phyloP scores from a whole-genome alignment of 1,140 invertebrate genomes.

The Hypothenemus hampei region DNA sequence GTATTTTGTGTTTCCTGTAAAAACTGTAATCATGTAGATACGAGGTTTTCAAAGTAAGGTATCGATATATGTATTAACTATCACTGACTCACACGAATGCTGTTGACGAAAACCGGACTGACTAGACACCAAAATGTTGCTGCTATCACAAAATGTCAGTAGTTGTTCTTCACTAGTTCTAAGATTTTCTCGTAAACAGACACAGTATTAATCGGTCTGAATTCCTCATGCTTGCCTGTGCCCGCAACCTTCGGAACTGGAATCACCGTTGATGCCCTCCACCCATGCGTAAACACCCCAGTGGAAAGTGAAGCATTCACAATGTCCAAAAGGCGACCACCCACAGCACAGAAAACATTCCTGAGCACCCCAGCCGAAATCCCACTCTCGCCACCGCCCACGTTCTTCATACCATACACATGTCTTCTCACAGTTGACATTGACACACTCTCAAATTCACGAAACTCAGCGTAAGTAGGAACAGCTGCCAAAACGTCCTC shows the following conservation, averaged over 20 bases:
- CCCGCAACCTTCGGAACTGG: neutral
- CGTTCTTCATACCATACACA: neutral
- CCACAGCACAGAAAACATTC: neutral
- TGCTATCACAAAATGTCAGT: neutral
- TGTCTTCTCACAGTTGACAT: neutral
- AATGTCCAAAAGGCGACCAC: neutral
- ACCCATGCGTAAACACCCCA: neutral
- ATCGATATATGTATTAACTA: too few relatives aligned
- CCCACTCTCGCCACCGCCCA: conserved; percentile 6
- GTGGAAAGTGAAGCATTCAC: conserved; percentile 1
- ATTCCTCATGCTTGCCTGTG: neutral
- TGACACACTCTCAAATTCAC: neutral
- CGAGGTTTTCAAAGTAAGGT: too few relatives aligned
- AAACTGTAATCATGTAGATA: too few relatives aligned
- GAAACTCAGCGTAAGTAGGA: neutral
- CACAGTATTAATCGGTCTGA: conserved; percentile 5
- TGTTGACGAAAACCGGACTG: neutral
- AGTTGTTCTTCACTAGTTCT: conserved; percentile 1
- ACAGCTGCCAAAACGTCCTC: neutral
- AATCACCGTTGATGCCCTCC: conserved; percentile 4
- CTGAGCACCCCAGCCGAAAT: neutral
- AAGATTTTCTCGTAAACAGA: conserved; percentile 4
- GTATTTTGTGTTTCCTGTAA: too few relatives aligned
- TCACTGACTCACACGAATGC: conserved; percentile 1
- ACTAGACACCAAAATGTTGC: neutral